phyloP scores from a whole-genome alignment of 2,888 invertebrate genomes.

The Tetragonisca angustula region DNA sequence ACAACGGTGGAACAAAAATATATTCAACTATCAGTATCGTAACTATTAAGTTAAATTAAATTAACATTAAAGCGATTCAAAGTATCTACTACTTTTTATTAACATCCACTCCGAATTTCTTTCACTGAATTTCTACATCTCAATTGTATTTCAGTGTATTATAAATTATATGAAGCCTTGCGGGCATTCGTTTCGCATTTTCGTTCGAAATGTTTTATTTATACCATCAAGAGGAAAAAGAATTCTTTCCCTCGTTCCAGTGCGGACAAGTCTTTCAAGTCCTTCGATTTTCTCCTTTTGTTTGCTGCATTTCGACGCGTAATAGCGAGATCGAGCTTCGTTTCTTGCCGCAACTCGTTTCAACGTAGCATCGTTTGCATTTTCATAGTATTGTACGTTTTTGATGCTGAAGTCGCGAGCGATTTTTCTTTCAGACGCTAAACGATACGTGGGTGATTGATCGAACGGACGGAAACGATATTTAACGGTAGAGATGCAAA shows the following conservation, averaged over 20 bases:
- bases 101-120: not conserved
- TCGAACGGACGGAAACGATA: not conserved
- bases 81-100: not conserved
- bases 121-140: too few relatives aligned
- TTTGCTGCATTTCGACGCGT: slow-evolving; percentile 28
- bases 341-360: slow-evolving; percentile 25
- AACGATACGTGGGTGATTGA: not conserved
- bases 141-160: not conserved
- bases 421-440: not conserved
- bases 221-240: slow-evolving; percentile 9
- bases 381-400: slow-evolving; percentile 2
- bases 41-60: not conserved
- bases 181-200: not conserved
- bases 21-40: not conserved
- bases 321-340: slow-evolving; percentile 33
- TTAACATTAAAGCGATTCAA: not conserved
- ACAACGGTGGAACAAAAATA: not conserved
- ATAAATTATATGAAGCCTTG: not conserved
- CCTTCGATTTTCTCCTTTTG: slow-evolving; percentile 25
- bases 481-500: not conserved
- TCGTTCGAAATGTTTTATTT: slow-evolving; percentile 33
- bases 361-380: slow-evolving; percentile 1
- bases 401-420: not conserved
- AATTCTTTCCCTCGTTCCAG: slow-evolving; percentile 3
- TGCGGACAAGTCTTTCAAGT: slow-evolving; percentile 8